These are phyloP conservation scores for Calypte anna DNA, from an alignment of 2,113 vertebrate species.

Conservation along the genomic window DNA sequence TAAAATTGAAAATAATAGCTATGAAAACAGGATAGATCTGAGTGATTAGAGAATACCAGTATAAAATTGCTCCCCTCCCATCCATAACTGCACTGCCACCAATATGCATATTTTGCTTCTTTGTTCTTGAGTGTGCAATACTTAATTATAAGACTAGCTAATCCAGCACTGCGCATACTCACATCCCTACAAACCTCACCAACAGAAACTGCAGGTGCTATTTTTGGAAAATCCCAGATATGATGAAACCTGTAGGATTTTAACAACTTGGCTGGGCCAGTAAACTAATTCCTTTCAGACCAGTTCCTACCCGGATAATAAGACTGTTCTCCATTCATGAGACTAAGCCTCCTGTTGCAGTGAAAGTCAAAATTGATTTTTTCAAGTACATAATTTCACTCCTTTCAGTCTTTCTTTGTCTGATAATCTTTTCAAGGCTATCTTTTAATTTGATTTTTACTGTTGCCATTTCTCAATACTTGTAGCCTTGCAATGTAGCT, in stretches of 20 bases:
- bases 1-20: constrained; percentile 26
- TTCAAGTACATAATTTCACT: neutral
- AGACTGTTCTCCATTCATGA: neutral
- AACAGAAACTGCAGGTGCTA: neutral
- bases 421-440: neutral
- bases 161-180: neutral
- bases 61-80: neutral
- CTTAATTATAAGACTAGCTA: neutral
- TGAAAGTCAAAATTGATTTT: neutral
- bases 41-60: neutral
- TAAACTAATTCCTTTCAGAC: neutral
- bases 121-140: neutral
- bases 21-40: neutral
- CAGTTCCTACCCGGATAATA: neutral
- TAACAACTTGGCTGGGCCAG: neutral
- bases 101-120: neutral
- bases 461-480: neutral
- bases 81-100: neutral
- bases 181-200: neutral
- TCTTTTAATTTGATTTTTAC: neutral
- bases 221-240: neutral
- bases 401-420: neutral
- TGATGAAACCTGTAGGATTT: neutral
- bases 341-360: neutral
- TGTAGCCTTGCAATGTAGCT: neutral